phyloP scores from a whole-genome alignment of 2,888 invertebrate species.

The Agriotes lineatus region DNA sequence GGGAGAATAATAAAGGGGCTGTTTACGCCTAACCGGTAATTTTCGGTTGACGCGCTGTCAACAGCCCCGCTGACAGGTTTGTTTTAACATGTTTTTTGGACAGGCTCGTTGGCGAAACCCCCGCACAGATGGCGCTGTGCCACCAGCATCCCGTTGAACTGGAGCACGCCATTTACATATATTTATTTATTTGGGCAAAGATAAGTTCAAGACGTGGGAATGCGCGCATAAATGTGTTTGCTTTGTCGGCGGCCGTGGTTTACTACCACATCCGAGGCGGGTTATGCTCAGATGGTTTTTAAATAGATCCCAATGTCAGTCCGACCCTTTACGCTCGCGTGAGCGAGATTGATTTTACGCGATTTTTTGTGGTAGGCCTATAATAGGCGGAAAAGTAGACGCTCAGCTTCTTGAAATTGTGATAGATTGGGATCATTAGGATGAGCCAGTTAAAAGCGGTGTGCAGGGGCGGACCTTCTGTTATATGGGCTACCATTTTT shows the following conservation, averaged over 20 bases:
- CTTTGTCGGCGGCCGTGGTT: conserved; percentile 19
- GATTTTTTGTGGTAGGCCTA: not conserved
- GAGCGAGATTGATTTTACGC: not conserved
- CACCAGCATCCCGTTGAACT: too few species aligned
- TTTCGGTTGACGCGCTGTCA: too few species aligned
- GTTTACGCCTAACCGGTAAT: too few species aligned
- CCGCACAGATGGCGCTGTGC: too few species aligned
- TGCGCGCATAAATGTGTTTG: conserved; percentile 6
- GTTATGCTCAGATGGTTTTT: conserved; percentile 11
- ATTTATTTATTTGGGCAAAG: conserved; percentile 4
- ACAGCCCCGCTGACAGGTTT: too few species aligned
- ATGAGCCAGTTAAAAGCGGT: not conserved
- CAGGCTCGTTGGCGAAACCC: too few species aligned
- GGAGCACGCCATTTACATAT: not conserved
- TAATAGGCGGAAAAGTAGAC: not conserved
- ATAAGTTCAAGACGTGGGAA: conserved; percentile 11
- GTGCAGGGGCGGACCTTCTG: too few species aligned
- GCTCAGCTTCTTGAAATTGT: not conserved
- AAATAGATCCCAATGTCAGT: conserved; percentile 2
- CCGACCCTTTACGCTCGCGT: not conserved
- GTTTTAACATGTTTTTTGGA: too few species aligned
- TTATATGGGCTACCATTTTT: too few species aligned
- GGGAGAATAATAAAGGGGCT: too few species aligned
- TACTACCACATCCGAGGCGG: conserved; percentile 16
- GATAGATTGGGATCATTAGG: not conserved